Evolutionary conservation across 2,113 vertebrate species (phyloP), one percentile per base, ranked within the genome.

Genomic region (Aphyosemion australe): DNA sequence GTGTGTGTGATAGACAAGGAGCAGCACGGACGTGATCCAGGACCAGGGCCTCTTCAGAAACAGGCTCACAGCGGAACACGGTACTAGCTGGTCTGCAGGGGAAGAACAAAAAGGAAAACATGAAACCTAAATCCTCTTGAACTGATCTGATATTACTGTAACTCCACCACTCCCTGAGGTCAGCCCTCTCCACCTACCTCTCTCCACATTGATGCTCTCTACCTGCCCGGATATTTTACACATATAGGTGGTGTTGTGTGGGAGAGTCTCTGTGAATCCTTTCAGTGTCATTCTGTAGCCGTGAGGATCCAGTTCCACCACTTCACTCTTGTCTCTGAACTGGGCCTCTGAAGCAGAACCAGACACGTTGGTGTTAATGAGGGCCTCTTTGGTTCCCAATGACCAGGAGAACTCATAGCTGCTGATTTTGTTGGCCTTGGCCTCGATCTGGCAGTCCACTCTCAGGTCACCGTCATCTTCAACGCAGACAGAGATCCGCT

Each of bases 341-440:
- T 52, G 52, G 0, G 1, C 1, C 0, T 91, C 91, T 4, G 86
- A 58, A 6, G 86, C 12, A 0, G 57, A 84, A 8, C 91, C 91
- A 0, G 92, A 92, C 26, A 92, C 87, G 8, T 94, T 94, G 48
- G 89, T 92, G 77, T 88, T 90, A 47, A 94, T 88, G 51, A 90
- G 51, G 3, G 45, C 3, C 74, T 93, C 86, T 69, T 79, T 89
- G 67, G 18, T 26, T n/a, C 83, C 87, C 2, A 53, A 65, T 14
- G 92, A 86, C 89, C 89, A 91, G 31, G 90, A 92, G 74, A 94
- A 94, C 78, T 90, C 81, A 42, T 86, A 93, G 54, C 67, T 88
- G 69, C 59, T 85, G 69, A 89, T 82, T 65, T 77, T 77, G 77
- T 64, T 85, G 34, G 75, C 1, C 43, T 77, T 83, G 19, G 86